These are phyloP conservation scores for Drosophila funebris DNA, from an alignment of 1,140 invertebrate genomes.

Conservation along the genomic window DNA sequence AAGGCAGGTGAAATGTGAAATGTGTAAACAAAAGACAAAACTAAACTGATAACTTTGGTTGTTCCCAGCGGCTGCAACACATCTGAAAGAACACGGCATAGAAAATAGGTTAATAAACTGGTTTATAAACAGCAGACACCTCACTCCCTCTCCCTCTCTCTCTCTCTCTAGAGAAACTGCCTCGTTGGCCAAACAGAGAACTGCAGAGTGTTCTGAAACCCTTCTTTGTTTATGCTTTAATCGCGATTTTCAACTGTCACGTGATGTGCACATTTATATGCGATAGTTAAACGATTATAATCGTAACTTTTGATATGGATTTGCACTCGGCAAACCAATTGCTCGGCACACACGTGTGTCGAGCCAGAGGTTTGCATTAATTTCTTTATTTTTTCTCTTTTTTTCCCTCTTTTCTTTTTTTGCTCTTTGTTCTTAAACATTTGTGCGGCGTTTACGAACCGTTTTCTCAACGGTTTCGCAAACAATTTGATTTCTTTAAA, in stretches of 20 bases:
- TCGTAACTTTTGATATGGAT: conserved; percentile 9
- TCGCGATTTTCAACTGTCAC: not conserved
- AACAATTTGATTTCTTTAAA: not conserved
- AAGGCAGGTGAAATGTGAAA: too few species aligned
- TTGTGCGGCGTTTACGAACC: not conserved
- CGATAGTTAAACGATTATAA: not conserved
- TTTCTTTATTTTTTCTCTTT: conserved; percentile 4
- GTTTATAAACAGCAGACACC: not conserved
- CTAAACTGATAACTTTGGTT: too few species aligned
- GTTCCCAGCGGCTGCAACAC: too few species aligned
- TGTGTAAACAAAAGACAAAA: too few species aligned
- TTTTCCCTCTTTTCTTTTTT: conserved; percentile 11
- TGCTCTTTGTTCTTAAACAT: not conserved
- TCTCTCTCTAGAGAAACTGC: not conserved
- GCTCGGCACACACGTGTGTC: conserved; percentile 18
- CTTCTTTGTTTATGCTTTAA: not conserved
- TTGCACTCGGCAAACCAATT: conserved; percentile 17
- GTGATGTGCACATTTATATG: conserved; percentile 18
- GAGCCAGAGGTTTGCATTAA: conserved; percentile 40
- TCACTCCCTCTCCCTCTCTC: not conserved
- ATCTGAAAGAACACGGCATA: too few species aligned
- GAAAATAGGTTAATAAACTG: conserved; percentile 44
- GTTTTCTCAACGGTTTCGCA: not conserved
- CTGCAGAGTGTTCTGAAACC: not conserved
- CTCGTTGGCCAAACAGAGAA: not conserved